Percentiles rank a stretch among this genome's conserved stretches.
These are phyloP conservation scores for Aptenodytes forsteri DNA, from an alignment of 2,113 vertebrate species.

Conservation along the genomic window DNA sequence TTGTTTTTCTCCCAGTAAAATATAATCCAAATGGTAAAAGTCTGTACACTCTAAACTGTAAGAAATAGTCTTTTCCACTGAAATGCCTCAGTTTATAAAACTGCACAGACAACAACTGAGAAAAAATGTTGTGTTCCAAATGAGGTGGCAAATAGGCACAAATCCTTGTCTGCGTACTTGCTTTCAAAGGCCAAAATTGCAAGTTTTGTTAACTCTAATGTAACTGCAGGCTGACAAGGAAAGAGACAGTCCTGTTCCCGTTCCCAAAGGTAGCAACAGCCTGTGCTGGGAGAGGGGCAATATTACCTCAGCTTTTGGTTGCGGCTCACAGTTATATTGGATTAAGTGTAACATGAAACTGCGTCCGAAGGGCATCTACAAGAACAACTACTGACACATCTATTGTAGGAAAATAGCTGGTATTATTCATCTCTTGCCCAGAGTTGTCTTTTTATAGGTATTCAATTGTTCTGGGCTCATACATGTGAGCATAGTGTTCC, in stretches of 20 bases:
- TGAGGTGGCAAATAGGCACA: neutral
- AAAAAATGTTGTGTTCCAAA: neutral
- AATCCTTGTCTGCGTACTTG: neutral
- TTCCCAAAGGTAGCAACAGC: neutral
- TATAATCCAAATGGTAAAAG: neutral
- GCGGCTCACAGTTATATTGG: neutral
- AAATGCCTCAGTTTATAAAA: neutral
- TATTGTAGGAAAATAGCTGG: neutral
- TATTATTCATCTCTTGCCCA: neutral
- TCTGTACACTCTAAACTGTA: neutral
- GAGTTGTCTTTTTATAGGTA: neutral
- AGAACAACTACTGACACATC: neutral
- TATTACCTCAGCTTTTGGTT: neutral
- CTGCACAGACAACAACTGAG: neutral
- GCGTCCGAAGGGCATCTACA: neutral
- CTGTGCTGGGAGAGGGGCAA: neutral
- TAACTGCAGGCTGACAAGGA: neutral
- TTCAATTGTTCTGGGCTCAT: neutral
- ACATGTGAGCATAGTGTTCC: neutral
- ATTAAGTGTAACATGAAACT: slow-evolving; percentile 3
- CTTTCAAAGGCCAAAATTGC: neutral
- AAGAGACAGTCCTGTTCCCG: neutral
- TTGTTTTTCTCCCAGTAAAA: neutral
- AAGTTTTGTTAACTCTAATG: neutral
- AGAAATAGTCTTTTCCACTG: neutral